These are phyloP conservation scores for Trachurus trachurus DNA, from an alignment of 2,797 vertebrate species.

Conservation along the genomic window DNA sequence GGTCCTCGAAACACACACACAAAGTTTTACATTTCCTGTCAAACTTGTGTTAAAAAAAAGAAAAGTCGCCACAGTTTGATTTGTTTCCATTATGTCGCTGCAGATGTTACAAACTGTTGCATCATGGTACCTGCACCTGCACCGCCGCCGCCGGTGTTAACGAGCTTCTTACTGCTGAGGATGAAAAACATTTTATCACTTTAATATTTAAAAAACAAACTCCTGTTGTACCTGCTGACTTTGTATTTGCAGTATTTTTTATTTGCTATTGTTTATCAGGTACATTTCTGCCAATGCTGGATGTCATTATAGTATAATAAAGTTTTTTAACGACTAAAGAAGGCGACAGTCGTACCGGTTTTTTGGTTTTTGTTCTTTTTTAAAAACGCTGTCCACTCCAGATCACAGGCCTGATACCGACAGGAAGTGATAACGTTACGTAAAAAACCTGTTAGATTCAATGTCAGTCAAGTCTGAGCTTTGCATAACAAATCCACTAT, in stretches of 20 bases:
- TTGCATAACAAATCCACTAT: background rate
- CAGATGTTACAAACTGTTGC: background rate
- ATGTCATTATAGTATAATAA: slow-evolving; percentile 66
- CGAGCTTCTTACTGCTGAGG: background rate
- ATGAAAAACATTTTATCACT: background rate
- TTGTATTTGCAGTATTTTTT: background rate
- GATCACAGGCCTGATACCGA: background rate
- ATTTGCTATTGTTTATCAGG: slow-evolving; percentile 13
- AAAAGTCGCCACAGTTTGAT: background rate
- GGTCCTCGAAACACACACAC: no score
- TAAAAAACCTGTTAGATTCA: background rate
- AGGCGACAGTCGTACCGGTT: fast-evolving
- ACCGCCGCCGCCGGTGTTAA: background rate
- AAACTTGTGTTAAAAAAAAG: no score
- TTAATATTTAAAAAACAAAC: background rate
- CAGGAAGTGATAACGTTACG: background rate
- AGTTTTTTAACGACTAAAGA: slow-evolving; percentile 45
- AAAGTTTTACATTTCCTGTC: no score
- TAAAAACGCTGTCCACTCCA: background rate
- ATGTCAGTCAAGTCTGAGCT: background rate
- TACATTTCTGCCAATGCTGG: slow-evolving; percentile 39
- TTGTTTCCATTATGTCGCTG: background rate
- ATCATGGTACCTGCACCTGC: background rate
- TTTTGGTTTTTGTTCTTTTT: background rate
- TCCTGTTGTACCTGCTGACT: background rate